Conservation (phyloP, 1,140 invertebrate species). For the Lepidurus packardi region DNA sequence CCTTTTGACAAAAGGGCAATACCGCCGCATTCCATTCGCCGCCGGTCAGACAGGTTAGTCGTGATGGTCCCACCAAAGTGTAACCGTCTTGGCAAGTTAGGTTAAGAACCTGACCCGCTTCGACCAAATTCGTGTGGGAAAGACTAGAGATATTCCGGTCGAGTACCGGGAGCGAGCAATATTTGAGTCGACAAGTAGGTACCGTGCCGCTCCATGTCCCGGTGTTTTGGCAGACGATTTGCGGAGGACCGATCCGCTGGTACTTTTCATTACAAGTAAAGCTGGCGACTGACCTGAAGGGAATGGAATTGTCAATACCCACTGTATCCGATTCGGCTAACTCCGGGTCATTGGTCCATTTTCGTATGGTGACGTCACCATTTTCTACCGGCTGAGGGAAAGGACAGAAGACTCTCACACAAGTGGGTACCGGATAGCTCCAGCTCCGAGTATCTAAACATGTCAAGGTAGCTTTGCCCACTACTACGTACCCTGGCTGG, state of each 20-base stretch:
- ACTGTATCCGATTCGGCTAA: constrained; percentile 13
- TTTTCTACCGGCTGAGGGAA: constrained; percentile 30
- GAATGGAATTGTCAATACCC: neutral
- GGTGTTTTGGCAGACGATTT: constrained; percentile 40
- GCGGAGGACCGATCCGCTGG: constrained; percentile 41
- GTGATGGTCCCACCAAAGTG: constrained; percentile 37
- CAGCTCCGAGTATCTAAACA: constrained; percentile 43
- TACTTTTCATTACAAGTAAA: constrained; percentile 45
- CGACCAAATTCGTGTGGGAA: constrained; percentile 23
- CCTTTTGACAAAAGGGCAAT: neutral
- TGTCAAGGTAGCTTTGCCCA: constrained; percentile 37
- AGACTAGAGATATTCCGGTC: constrained; percentile 40
- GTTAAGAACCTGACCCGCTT: constrained; percentile 36
- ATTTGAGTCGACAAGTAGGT: constrained; percentile 41
- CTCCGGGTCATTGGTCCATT: constrained; percentile 28
- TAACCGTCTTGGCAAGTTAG: constrained; percentile 49
- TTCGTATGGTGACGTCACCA: constrained; percentile 31
- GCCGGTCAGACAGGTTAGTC: constrained; percentile 41
- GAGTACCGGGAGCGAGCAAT: constrained; percentile 39
- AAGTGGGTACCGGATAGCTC: constrained; percentile 39
- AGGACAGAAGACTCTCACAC: constrained; percentile 36
- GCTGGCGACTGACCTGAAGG: constrained; percentile 34
- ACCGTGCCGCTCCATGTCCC: constrained; percentile 41
- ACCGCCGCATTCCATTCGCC: constrained; percentile 41
- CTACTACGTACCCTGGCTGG: constrained; percentile 45